Base-by-base conservation (phyloP, 2,888 invertebrate genomes). In the Clusia tigrina region DNA sequence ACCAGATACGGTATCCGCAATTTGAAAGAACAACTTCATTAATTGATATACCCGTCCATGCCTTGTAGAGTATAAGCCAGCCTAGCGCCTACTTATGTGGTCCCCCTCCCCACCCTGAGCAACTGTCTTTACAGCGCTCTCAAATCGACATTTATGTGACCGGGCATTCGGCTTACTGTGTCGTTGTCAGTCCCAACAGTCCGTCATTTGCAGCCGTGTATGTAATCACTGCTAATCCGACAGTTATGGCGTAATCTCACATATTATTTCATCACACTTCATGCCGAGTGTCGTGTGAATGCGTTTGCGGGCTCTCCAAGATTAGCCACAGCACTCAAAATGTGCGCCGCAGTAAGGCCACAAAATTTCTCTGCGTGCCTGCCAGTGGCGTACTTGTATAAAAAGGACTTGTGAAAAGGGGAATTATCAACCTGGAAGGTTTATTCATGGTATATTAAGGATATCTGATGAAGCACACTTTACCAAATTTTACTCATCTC, bases 191-290 rank as follows among this genome's bases (percentile, higher is more conserved):
- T 32, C 32, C 32, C 5, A 32, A 32, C 32, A 32, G 12, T 12
- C 32, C 12, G 32, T 32, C 32, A 32, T 32, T 32, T 9, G 32
- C 32, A 32, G 32, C 32, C 32, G 12, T 12, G 6, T 32, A 32
- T 32, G 6, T 9, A 32, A 12, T 48, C 65, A 62, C 65, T 58
- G 26, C 63, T 71, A 77, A 74, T 67, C 73, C 67, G 78, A 77
- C 78, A 76, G 66, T 76, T 74, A 76, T 73, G 74, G 73, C 73
- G 77, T 68, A 73, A 67, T 77, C 74, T 70, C 76, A 66, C 71
- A 73, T 77, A 67, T 73, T 69, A 74, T 69, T 67, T 74, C 76
- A 74, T 15, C 54, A 54, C 54, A 17, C 48, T 32, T 20, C 58
- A 26, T 24, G n/a, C n/a, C n/a, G n/a, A n/a, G n/a, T 10, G 51